phyloP scores from a whole-genome alignment of 2,888 invertebrate genomes.

The Lamellibrachia satsuma region DNA sequence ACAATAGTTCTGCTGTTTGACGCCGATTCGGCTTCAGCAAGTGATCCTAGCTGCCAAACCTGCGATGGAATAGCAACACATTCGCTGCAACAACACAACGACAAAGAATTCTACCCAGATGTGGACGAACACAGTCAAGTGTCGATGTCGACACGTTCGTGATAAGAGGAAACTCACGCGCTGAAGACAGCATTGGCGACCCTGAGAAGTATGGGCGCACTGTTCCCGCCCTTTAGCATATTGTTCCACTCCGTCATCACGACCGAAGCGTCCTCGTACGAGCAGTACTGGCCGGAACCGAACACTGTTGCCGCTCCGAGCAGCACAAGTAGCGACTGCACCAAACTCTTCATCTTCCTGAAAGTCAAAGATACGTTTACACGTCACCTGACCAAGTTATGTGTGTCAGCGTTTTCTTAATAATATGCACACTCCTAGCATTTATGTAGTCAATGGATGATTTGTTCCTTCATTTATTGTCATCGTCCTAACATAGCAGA shows the following conservation, averaged over 20 bases:
- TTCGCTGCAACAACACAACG: too few species aligned
- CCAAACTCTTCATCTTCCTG: constrained; percentile 5
- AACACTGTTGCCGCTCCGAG: background rate
- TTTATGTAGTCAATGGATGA: background rate
- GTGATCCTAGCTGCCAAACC: too few species aligned
- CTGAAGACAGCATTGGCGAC: background rate
- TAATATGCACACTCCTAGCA: background rate
- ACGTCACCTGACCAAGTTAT: background rate
- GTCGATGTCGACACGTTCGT: too few species aligned
- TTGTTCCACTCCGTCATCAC: background rate
- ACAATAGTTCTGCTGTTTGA: too few species aligned
- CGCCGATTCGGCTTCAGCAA: too few species aligned
- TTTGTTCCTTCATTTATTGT: background rate
- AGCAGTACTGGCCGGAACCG: background rate
- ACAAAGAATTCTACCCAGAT: too few species aligned
- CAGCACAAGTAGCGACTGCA: background rate
- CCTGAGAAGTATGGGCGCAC: background rate
- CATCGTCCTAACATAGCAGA: background rate
- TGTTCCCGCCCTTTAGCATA: background rate
- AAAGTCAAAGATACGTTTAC: background rate
- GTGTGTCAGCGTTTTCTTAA: background rate
- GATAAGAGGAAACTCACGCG: background rate
- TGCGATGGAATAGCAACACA: too few species aligned
- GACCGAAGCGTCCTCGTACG: background rate
- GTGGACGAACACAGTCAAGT: too few species aligned